A percentile compares a stretch with the other conserved stretches of the same genome.
Conservation (phyloP, 2,113 vertebrate species). For the human (Homo sapiens) region GRCh38 chr20:39873501-39874000, state of each 20-base stretch:
- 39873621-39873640: background rate
- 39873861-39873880: background rate
- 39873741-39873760: background rate
- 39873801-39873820: background rate
- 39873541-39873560: slow-evolving; percentile 49
- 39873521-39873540: slow-evolving; percentile 62
- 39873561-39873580: background rate
- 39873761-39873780: background rate
- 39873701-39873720: background rate
- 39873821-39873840: background rate
- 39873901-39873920: background rate
- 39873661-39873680: too few species aligned
- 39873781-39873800: background rate
- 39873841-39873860: background rate
- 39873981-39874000: background rate
- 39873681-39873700: background rate
- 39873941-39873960: background rate
- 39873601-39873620: background rate
- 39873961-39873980: background rate
- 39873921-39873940: background rate
- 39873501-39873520: slow-evolving; percentile 41
- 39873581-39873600: background rate
- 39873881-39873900: background rate
- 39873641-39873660: background rate
- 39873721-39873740: background rate